Percentiles rank a stretch among this genome's conserved stretches.
phyloP scores from a whole-genome alignment of 2,888 invertebrate genomes.

The Morpho helenor region DNA sequence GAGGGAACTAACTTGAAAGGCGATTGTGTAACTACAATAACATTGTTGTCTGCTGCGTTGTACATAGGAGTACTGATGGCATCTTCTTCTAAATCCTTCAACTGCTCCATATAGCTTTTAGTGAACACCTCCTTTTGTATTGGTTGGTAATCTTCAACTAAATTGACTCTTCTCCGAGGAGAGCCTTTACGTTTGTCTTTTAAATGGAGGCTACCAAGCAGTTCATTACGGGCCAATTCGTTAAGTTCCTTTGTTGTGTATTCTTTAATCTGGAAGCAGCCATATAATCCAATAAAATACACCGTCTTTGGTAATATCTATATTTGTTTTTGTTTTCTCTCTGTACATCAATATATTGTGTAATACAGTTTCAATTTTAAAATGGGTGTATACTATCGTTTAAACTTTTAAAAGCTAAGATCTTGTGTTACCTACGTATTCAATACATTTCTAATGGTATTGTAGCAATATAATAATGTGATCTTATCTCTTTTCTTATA shows the following conservation, averaged over 20 bases:
- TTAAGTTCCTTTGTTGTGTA: slow-evolving; percentile 66
- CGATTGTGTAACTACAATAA: slow-evolving; percentile 52
- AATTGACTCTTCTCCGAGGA: slow-evolving; percentile 33
- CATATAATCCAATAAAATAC: not conserved
- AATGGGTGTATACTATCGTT: no score
- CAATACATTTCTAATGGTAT: no score
- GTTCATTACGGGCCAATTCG: slow-evolving; percentile 55
- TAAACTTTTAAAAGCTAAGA: no score
- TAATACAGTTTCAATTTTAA: no score
- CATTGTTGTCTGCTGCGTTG: slow-evolving; percentile 52
- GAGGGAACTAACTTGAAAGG: slow-evolving; percentile 42
- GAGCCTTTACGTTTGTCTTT: slow-evolving; percentile 47
- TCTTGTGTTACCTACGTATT: no score
- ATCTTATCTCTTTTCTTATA: no score
- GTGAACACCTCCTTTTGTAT: slow-evolving; percentile 36
- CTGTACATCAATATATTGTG: no score
- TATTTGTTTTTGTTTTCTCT: no score
- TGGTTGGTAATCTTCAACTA: slow-evolving; percentile 25
- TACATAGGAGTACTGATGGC: slow-evolving; percentile 57
- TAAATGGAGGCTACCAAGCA: slow-evolving; percentile 41
- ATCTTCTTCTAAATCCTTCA: slow-evolving; percentile 64
- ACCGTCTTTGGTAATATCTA: no score
- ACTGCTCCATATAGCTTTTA: slow-evolving; percentile 43
- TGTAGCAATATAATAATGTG: no score
- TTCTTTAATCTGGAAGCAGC: slow-evolving; percentile 52